phyloP scores from a whole-genome alignment of 2,888 invertebrate species.

The Sminthurinus aureus region DNA sequence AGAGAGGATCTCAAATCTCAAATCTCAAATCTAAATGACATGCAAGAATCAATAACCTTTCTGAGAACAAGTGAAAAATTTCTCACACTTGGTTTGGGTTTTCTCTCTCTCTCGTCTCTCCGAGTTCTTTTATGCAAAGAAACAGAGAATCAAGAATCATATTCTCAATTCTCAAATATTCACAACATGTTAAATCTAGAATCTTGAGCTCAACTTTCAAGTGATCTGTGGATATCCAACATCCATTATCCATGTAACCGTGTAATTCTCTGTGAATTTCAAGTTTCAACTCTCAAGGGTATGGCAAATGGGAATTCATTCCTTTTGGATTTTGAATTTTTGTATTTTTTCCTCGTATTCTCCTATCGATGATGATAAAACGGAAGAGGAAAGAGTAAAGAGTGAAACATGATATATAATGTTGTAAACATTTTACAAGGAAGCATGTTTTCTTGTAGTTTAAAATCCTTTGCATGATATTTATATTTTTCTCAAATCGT shows the following conservation, averaged over 20 bases:
- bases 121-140: neutral
- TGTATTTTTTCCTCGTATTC: too few relatives aligned
- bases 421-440: too few relatives aligned
- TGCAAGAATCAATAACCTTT: conserved; percentile 25
- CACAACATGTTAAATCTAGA: neutral
- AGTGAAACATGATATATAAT: too few relatives aligned
- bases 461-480: too few relatives aligned
- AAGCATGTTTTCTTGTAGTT: too few relatives aligned
- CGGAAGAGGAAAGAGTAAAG: too few relatives aligned
- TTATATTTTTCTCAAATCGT: too few relatives aligned
- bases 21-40: conserved; percentile 1
- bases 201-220: neutral
- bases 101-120: neutral
- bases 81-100: conserved; percentile 1
- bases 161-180: neutral
- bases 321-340: too few relatives aligned
- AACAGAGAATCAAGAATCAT: neutral
- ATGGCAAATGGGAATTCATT: too few relatives aligned
- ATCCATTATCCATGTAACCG: neutral
- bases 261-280: neutral
- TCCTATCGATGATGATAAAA: too few relatives aligned
- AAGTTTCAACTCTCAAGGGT: neutral
- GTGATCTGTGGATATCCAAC: neutral
- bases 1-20: neutral
- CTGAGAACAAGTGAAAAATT: conserved; percentile 7